Evolutionary conservation across 2,113 vertebrate genomes (phyloP), one percentile per base, ranked within the genome.

Genomic region (Platysternon megacephalum): DNA sequence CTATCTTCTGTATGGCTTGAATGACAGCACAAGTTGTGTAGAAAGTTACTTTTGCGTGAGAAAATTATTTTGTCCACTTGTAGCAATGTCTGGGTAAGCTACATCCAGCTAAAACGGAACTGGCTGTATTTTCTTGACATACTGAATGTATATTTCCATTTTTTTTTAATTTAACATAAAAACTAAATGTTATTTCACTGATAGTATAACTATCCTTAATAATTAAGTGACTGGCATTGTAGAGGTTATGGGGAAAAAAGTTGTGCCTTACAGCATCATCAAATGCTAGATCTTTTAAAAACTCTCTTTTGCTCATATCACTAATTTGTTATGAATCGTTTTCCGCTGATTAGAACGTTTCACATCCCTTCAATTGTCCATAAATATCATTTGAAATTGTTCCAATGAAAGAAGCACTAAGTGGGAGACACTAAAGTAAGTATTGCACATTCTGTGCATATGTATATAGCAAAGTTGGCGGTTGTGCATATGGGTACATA

Each of bases 261-360:
- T 53, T 85, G 56, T 83, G 28, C 78, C 91, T 95, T 93, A 94
- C 91, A 72, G n/a, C 17, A 79, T 39, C 65, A 72, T 79, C 79
- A 65, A 91, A 51, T 82, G 68, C 68, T 91, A 72, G 28, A 61
- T 96, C 93, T 91, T 90, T 93, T 87, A 82, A 72, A 79, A 82
- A 88, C n/a, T 5, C 74, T 89, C 93, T 91, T 84, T 88, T 79
- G 92, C 46, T 95, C 1, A 0, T 95, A 91, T 91, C 55, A 86
- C 94, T 97, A 89, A 96, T 95, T 94, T 95, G 96, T 97, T 96
- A 93, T 90, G 92, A 93, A 96, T 94, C 74, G 84, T 35, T 82
- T 93, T 93, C 95, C 88, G n/a, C 86, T 93, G 82, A 93, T 97
- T 94, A 74, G 94, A 96, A 72, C 72, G 2, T 82, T 88, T 92